Evolutionary conservation across 2,113 vertebrate genomes (phyloP).

Genomic region (Argyrosomus japonicus): DNA sequence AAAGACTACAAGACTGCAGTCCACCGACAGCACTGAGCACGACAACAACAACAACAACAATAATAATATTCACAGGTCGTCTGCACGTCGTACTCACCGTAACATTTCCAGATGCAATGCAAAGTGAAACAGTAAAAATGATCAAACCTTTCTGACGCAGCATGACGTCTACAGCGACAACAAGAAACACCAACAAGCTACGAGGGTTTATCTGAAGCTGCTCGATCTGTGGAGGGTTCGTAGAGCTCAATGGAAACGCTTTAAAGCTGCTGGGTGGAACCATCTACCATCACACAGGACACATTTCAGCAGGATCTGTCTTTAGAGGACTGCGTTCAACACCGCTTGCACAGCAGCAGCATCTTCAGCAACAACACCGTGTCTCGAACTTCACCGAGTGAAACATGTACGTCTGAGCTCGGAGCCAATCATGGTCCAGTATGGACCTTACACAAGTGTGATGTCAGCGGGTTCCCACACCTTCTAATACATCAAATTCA

Average conservation of each 20-base stretch:
- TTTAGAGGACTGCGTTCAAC: not conserved
- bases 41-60: not conserved
- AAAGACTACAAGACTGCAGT: not conserved
- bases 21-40: not conserved
- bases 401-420: too few relatives aligned
- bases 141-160: not conserved
- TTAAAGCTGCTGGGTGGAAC: not conserved
- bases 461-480: too few relatives aligned
- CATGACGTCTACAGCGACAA: not conserved
- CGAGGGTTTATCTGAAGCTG: not conserved
- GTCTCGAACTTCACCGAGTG: too few relatives aligned
- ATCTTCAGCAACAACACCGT: too few relatives aligned
- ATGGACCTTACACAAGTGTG: too few relatives aligned
- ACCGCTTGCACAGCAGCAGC: too few relatives aligned
- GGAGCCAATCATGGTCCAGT: too few relatives aligned
- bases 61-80: too few relatives aligned
- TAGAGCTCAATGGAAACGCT: not conserved
- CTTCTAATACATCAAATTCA: too few relatives aligned
- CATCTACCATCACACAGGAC: not conserved
- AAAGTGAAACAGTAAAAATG: conserved; percentile 6
- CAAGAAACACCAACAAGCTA: not conserved
- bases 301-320: not conserved
- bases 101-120: conserved; percentile 45
- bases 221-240: not conserved
- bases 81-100: conserved; percentile 65